A percentile compares a stretch with the other conserved stretches of the same genome.
These are phyloP conservation scores for Trichomycterus rosablanca DNA, from an alignment of 2,113 vertebrate genomes.

Conservation along the genomic window DNA sequence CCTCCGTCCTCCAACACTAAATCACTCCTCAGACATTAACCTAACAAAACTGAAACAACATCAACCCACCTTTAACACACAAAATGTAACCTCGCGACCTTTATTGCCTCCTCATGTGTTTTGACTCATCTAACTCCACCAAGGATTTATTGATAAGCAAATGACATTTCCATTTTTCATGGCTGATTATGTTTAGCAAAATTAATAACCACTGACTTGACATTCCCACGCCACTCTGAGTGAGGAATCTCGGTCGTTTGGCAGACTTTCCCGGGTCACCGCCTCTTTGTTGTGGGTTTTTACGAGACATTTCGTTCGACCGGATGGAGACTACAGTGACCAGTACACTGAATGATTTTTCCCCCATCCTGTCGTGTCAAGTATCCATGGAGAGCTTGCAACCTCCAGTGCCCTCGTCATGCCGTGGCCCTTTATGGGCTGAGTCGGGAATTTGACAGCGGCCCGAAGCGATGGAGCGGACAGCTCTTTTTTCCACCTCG, in stretches of 20 bases:
- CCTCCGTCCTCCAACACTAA: neutral
- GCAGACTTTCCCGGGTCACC: constrained; percentile 5
- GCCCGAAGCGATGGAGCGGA: constrained; percentile 58
- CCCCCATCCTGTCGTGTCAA: constrained; percentile 50
- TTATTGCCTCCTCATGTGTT: constrained; percentile 5
- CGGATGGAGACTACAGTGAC: constrained; percentile 31
- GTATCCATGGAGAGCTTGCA: constrained; percentile 16
- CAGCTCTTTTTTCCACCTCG: constrained; percentile 64
- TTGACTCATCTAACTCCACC: constrained; percentile 11
- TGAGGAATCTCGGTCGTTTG: constrained; percentile 8
- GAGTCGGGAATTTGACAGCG: constrained; percentile 56
- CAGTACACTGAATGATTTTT: constrained; percentile 39
- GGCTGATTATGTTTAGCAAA: constrained; percentile 27
- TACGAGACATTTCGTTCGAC: constrained; percentile 30
- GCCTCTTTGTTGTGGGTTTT: constrained; percentile 42
- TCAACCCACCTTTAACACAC: neutral
- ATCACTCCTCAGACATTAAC: neutral
- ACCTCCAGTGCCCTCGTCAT: constrained; percentile 9
- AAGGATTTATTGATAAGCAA: constrained; percentile 24
- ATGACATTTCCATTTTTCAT: constrained; percentile 33
- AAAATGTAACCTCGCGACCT: constrained; percentile 5
- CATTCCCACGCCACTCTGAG: constrained; percentile 19
- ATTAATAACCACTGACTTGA: constrained; percentile 22
- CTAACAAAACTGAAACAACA: constrained; percentile 10
- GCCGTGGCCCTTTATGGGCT: constrained; percentile 44